Percentiles rank a stretch among this genome's conserved stretches.
Evolutionary conservation across 2,797 vertebrate genomes (phyloP).

Genomic region (Luscinia megarhynchos): DNA sequence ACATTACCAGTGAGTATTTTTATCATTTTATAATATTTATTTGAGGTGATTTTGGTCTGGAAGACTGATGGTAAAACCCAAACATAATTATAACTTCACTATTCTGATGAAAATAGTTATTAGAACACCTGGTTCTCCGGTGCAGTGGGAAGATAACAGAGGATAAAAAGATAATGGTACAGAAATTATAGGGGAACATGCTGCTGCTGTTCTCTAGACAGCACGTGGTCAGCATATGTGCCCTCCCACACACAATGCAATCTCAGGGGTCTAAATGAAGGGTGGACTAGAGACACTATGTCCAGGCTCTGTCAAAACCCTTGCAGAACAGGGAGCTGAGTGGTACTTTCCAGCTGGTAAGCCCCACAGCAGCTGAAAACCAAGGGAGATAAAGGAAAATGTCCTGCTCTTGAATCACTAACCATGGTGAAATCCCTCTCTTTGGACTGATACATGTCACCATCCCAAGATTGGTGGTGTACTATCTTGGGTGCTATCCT

Average conservation of each 20-base stretch:
- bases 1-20: background rate
- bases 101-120: background rate
- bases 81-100: background rate
- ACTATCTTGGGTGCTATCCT: background rate
- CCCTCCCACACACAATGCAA: background rate
- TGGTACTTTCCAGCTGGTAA: background rate
- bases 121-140: background rate
- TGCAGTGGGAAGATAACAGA: background rate
- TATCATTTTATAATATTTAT: background rate
- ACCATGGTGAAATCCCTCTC: background rate
- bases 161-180: background rate
- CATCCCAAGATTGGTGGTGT: background rate
- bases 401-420: background rate
- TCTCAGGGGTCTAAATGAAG: background rate
- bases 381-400: background rate
- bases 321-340: background rate
- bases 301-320: background rate
- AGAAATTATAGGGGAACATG: background rate
- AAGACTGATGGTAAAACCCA: background rate
- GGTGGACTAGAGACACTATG: background rate
- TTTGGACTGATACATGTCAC: background rate
- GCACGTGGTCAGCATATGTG: accelerated
- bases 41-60: background rate
- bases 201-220: background rate
- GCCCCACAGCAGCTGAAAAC: background rate